Evolutionary conservation across 2,888 invertebrate genomes (phyloP), one percentile per base, ranked within the genome.

Genomic region (Conomelus anceps): DNA sequence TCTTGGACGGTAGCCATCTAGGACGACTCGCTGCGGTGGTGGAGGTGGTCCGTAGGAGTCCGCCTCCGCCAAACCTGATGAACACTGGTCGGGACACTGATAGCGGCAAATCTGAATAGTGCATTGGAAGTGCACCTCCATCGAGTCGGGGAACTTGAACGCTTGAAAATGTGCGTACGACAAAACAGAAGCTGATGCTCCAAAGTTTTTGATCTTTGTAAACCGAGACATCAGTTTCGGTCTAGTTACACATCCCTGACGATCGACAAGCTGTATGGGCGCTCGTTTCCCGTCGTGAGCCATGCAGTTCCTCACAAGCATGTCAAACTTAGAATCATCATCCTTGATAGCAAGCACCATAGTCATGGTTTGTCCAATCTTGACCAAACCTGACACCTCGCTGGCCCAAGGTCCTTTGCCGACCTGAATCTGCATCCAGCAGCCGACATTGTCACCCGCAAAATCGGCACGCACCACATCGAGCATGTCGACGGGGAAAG

Each of bases 371-470:
- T 98, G 98, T 0, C 98, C 98, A 89, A 98, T 98, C 94, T 98
- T 98, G 0, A 98, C 98, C 88, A 98, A 94, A 0, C 98, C 98
- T 0, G 98, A 98, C 0, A 98, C 98, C 94, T 98, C 98, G 0
- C 98, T 98, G 13, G 98, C 98, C 98, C 98, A 98, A 0, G 98
- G 98, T 23, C 98, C 98, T 93, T 98, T 98, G 84, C 98, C 98
- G 3, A 98, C 98, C 94, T 98, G 98, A 91, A 98, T 98, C 93
- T 98, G 98, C 98, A 98, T 98, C 98, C 98, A 98, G 94, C 98
- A 98, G 22, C 98, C 98, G 1, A 98, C 98, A 92, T 98, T 98
- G 92, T 98, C 98, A 0, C 98, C 98, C 90, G 98, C 98, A 91
- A 98, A 98, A 92, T 98, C 98, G 3, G 98, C 98, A 89, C 98